Conservation (phyloP, 2,797 vertebrate genomes). For the Macropodus opercularis region DNA sequence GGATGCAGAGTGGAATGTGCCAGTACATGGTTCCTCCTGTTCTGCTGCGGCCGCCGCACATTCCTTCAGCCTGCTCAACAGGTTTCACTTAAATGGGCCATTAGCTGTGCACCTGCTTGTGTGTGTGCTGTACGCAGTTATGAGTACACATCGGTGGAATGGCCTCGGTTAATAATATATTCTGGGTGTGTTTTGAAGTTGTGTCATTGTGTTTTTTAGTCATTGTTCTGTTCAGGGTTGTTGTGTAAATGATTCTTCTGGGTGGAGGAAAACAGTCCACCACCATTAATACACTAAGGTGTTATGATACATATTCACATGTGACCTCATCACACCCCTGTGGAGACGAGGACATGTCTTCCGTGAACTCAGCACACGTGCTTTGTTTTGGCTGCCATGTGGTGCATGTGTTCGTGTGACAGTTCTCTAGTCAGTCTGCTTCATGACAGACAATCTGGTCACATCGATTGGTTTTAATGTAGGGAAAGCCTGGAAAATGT, state of each 20-base stretch:
- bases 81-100: constrained; percentile 56
- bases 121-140: constrained; percentile 21
- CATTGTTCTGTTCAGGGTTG: background rate
- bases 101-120: constrained; percentile 36
- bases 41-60: constrained; percentile 43
- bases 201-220: constrained; percentile 16
- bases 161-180: constrained; percentile 17
- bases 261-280: constrained; percentile 9
- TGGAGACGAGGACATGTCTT: constrained; percentile 12
- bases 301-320: no score
- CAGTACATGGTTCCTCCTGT: constrained; percentile 38
- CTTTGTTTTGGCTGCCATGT: constrained; percentile 15
- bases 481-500: no score
- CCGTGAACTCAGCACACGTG: background rate
- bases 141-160: constrained; percentile 33
- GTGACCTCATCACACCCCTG: no score
- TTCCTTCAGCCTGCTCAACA: constrained; percentile 59
- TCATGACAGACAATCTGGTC: background rate
- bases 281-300: background rate
- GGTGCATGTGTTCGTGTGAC: constrained; percentile 1
- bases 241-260: constrained; percentile 9
- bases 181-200: constrained; percentile 5
- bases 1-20: constrained; percentile 51
- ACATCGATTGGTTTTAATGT: background rate
- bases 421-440: constrained; percentile 13